Conservation (phyloP, 2,888 invertebrate genomes). For the Agonopterix heracliana region DNA sequence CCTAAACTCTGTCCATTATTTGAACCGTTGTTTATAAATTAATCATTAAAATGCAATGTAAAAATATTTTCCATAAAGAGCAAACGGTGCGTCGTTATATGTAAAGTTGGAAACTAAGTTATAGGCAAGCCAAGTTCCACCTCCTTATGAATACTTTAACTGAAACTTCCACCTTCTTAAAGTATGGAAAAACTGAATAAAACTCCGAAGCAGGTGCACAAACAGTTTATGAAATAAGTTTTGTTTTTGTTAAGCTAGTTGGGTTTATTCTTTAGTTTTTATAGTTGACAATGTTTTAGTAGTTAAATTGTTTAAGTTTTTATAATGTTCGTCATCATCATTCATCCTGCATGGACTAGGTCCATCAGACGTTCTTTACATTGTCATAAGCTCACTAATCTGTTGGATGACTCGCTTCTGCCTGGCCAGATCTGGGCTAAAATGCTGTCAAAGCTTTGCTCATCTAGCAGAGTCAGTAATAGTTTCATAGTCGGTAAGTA, state of each 20-base stretch:
- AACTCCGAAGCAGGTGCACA: constrained; percentile 25
- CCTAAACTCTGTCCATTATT: background rate
- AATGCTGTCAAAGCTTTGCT: too few relatives aligned
- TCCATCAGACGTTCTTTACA: too few relatives aligned
- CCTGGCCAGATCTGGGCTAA: too few relatives aligned
- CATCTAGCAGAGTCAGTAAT: too few relatives aligned
- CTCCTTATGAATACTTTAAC: constrained; percentile 25
- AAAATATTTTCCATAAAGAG: constrained; percentile 13
- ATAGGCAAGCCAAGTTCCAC: constrained; percentile 13
- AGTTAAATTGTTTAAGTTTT: background rate
- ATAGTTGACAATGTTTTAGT: background rate
- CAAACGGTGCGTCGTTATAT: constrained; percentile 18
- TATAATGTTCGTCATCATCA: background rate
- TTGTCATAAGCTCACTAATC: too few relatives aligned
- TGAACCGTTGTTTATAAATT: constrained; percentile 3
- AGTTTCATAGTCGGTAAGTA: too few relatives aligned
- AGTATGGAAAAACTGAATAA: constrained; percentile 31
- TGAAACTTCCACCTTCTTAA: constrained; percentile 17
- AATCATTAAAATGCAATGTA: constrained; percentile 1
- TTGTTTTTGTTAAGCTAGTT: constrained; percentile 14
- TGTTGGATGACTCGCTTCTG: too few relatives aligned
- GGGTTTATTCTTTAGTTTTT: background rate
- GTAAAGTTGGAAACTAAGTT: constrained; percentile 19
- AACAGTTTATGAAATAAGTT: constrained; percentile 33
- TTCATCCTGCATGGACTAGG: too few relatives aligned